Evolutionary conservation across 2,113 vertebrate genomes (phyloP).

Genomic region (Halcyon malimbica): DNA sequence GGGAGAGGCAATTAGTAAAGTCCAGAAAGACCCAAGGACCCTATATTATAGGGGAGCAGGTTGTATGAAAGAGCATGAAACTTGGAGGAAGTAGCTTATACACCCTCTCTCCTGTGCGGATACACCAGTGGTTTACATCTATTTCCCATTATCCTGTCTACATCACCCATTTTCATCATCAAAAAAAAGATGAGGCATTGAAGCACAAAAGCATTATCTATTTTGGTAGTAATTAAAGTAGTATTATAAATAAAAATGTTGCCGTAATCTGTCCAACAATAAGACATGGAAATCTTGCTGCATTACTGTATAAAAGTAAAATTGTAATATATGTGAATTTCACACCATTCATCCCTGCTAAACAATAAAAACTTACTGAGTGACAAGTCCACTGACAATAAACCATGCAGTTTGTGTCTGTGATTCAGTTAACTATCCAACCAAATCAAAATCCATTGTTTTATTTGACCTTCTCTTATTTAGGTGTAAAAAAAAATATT

Average conservation of each 20-base stretch:
- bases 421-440: background rate
- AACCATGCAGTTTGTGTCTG: background rate
- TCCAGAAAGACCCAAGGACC: background rate
- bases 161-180: background rate
- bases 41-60: background rate
- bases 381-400: background rate
- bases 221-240: background rate
- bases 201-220: background rate
- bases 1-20: background rate
- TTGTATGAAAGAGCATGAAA: background rate
- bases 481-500: background rate
- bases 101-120: fast-evolving
- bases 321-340: background rate
- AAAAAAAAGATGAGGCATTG: background rate
- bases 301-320: background rate
- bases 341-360: background rate
- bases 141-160: background rate
- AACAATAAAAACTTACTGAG: background rate
- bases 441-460: background rate
- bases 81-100: background rate
- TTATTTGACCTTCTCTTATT: background rate
- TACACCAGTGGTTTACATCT: background rate
- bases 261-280: background rate
- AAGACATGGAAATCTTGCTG: background rate
- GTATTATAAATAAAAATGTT: background rate